phyloP scores from a whole-genome alignment of 2,113 vertebrate genomes.

The Melanotaenia duboulayi region DNA sequence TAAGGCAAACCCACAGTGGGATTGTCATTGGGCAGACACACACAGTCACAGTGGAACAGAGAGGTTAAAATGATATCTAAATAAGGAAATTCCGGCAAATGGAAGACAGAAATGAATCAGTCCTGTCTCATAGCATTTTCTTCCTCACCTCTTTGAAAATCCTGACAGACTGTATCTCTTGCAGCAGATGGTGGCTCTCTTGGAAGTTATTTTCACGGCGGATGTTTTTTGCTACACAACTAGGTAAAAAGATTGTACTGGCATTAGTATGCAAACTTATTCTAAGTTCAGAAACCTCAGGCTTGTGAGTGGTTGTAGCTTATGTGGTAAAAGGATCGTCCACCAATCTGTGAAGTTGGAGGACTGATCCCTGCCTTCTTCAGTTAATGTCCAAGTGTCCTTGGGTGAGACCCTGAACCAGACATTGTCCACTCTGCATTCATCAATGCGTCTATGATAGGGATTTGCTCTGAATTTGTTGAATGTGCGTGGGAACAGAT shows the following conservation, averaged over 20 bases:
- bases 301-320: neutral
- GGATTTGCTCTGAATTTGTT: too few relatives aligned
- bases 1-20: constrained; percentile 48
- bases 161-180: constrained; percentile 59
- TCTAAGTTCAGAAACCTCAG: constrained; percentile 26
- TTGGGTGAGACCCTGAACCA: neutral
- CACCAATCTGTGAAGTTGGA: neutral
- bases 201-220: constrained; percentile 42
- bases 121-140: constrained; percentile 57
- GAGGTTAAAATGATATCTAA: constrained; percentile 72
- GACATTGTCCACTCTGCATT: neutral
- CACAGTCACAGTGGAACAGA: constrained; percentile 10
- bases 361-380: neutral
- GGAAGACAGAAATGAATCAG: constrained; percentile 61
- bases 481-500: too few relatives aligned
- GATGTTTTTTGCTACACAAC: constrained; percentile 40
- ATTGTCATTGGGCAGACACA: constrained; percentile 54
- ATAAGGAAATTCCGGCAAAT: constrained; percentile 59
- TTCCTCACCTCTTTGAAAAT: constrained; percentile 55
- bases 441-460: neutral
- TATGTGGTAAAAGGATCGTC: neutral
- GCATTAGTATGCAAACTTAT: constrained; percentile 56
- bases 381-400: neutral
- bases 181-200: constrained; percentile 55
- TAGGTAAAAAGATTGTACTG: constrained; percentile 33